Base-by-base conservation (phyloP, 2,797 vertebrate genomes). In the Lagocephalus sceleratus region DNA sequence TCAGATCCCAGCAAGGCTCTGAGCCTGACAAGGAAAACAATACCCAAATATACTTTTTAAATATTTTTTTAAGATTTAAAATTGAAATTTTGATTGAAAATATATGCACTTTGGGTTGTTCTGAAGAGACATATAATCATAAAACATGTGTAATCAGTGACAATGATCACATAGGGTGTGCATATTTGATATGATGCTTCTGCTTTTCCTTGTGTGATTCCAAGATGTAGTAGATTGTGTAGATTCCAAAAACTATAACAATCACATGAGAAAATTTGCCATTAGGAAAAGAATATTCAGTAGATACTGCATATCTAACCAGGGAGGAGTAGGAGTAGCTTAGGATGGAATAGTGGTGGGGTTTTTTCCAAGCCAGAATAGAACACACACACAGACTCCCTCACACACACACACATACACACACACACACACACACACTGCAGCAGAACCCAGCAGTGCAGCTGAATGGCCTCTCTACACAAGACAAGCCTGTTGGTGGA, bases 381-480 rank as follows among this genome's bases (percentile, higher is more conserved):
- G 71, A 63, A 56, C 42, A 51, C 15, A 54, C 44, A 61, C 57
- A 51, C 41, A 59, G 48, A 54, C 46, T 58, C 46, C 49, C 45
- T 53, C 53, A 54, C 41, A 56, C 50, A 61, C 35, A 58, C 46
- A 46, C 26, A 54, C 40, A 42, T n/a, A 19, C 60, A 56, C 19
- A 57, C 57, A 55, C 53, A 57, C 51, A 63, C 14, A 42, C 46
- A 49, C 23, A 63, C 46, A 63, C 19, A 63, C 32, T 56, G 49
- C 25, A 21, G 58, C 68, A 73, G 58, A 70, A 67, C 75, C 75
- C 74, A 75, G 66, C 82, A 73, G 74, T 53, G 83, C 65, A 63
- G 66, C 41, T 81, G 82, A 84, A 77, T 79, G 75, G 75, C 63
- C 50, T 85, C 71, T 71, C 57, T 46, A 68, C 81, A 77, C 74